Evolutionary conservation across 1,140 invertebrate species (phyloP).

Genomic region (Leptestheria dahalacensis): DNA sequence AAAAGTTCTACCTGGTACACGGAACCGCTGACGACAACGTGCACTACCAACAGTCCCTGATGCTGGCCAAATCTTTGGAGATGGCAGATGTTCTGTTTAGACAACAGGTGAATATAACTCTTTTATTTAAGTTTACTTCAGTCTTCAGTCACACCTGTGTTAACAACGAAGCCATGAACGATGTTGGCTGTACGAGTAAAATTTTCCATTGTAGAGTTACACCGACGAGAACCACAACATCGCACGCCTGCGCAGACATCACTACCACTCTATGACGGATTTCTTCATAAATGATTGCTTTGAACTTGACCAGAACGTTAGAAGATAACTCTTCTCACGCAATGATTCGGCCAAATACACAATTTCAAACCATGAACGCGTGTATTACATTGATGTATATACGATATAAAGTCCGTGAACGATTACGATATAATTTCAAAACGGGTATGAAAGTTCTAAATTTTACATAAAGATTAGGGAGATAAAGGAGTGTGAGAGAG

Average conservation of each 20-base stretch:
- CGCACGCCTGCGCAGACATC: constrained; percentile 53
- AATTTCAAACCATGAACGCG: too few relatives aligned
- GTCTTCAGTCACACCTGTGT: too few relatives aligned
- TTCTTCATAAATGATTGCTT: constrained; percentile 70
- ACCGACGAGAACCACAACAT: constrained; percentile 86
- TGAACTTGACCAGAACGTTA: constrained; percentile 17
- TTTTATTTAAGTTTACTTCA: too few relatives aligned
- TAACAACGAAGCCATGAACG: too few relatives aligned
- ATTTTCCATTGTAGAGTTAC: constrained; percentile 55
- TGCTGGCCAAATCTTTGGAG: constrained; percentile 64
- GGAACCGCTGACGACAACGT: constrained; percentile 86
- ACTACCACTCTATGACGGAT: constrained; percentile 74
- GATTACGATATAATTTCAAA: too few relatives aligned
- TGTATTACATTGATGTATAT: too few relatives aligned
- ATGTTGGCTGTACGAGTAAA: too few relatives aligned
- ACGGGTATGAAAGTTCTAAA: too few relatives aligned
- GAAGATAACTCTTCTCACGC: constrained; percentile 7
- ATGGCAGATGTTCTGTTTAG: constrained; percentile 66
- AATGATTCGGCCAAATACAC: too few relatives aligned
- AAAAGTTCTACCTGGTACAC: constrained; percentile 71
- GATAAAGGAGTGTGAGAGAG: too few relatives aligned
- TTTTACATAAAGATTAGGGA: too few relatives aligned
- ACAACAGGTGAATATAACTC: constrained; percentile 77
- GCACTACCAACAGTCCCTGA: constrained; percentile 84
- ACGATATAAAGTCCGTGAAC: too few relatives aligned